These are phyloP conservation scores for Gari tellinella DNA, from an alignment of 2,888 invertebrate genomes.

Conservation along the genomic window DNA sequence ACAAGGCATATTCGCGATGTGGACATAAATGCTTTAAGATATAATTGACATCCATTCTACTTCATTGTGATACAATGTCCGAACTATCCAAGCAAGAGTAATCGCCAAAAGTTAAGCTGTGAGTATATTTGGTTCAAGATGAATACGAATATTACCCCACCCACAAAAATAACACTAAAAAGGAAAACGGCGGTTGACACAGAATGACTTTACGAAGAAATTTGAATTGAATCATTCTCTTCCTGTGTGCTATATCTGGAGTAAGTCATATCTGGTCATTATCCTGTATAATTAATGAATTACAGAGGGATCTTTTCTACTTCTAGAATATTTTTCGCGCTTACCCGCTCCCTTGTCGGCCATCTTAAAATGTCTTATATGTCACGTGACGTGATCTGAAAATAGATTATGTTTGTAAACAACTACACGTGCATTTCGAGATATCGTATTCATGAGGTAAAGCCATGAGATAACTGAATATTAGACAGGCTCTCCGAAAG, in stretches of 20 bases:
- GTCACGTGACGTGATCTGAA: slow-evolving; percentile 42
- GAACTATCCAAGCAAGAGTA: too few species aligned
- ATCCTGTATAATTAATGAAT: not conserved
- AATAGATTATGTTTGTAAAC: too few species aligned
- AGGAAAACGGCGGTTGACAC: not conserved
- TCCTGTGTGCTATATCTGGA: not conserved
- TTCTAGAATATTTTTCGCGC: slow-evolving; percentile 59
- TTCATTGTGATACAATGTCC: too few species aligned
- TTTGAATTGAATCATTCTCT: not conserved
- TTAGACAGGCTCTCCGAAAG: too few species aligned
- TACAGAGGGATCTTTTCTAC: not conserved
- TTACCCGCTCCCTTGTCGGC: slow-evolving; percentile 70
- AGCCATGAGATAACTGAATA: too few species aligned
- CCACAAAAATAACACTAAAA: not conserved
- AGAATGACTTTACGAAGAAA: not conserved
- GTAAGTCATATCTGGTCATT: not conserved
- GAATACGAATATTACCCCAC: slow-evolving; percentile 15
- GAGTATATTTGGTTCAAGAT: too few species aligned
- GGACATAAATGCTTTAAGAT: too few species aligned
- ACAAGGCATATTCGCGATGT: too few species aligned
- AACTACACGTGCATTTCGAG: too few species aligned
- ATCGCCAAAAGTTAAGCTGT: too few species aligned
- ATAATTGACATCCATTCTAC: too few species aligned
- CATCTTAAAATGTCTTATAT: slow-evolving; percentile 58
- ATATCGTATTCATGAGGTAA: too few species aligned